Conservation (phyloP, 2,797 vertebrate species). For the Ctenosaura bakeri region DNA sequence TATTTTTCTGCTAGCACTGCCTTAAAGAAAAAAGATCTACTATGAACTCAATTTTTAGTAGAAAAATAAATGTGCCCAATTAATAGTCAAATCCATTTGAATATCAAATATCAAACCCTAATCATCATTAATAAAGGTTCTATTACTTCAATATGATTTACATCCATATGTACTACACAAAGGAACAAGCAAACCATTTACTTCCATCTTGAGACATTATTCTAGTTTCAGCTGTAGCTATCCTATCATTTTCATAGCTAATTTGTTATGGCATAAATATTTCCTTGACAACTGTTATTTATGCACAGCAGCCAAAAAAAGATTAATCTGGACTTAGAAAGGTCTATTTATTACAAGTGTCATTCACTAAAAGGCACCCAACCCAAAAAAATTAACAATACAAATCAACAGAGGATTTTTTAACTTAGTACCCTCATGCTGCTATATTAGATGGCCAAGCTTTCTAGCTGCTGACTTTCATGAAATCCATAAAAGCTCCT, state of each 20-base stretch:
- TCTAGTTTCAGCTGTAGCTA: background rate
- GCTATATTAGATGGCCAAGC: background rate
- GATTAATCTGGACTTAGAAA: background rate
- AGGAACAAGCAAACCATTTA: background rate
- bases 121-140: background rate
- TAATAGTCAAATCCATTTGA: background rate
- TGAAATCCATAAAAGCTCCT: background rate
- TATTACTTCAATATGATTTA: background rate
- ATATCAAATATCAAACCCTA: background rate
- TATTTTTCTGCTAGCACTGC: conserved; percentile 3
- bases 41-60: background rate
- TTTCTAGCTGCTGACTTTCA: background rate
- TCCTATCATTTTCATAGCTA: conserved; percentile 3
- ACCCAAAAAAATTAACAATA: background rate
- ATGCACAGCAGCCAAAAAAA: background rate
- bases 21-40: background rate
- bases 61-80: fast-evolving
- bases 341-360: background rate
- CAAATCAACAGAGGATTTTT: background rate
- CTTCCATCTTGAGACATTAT: conserved; percentile 36
- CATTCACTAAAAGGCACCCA: conserved; percentile 5
- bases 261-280: background rate
- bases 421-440: background rate
- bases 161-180: background rate
- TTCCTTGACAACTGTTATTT: background rate